Conservation (phyloP, 2,888 invertebrate species). For the Oscheius myriophilus region DNA sequence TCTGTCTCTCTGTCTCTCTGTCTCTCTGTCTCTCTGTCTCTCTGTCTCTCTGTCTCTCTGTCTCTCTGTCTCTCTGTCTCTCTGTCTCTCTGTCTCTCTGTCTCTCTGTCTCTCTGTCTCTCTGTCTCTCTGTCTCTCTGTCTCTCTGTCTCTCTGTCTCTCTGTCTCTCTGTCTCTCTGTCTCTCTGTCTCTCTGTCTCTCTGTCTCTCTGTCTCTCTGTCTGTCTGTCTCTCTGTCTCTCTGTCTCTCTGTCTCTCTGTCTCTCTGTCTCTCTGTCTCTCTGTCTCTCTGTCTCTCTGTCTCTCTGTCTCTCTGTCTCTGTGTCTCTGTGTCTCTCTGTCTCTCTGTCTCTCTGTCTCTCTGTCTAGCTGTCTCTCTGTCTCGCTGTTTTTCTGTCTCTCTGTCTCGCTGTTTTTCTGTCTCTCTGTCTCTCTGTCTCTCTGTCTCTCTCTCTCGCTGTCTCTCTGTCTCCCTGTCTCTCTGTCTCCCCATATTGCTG, state of each 20-base stretch:
- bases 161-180: no score
- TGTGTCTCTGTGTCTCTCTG: no score
- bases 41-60: conserved; percentile 4
- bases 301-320: background rate
- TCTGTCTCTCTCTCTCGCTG: conserved; percentile 10
- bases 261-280: no score
- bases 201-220: no score
- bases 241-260: no score
- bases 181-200: background rate
- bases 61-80: conserved; percentile 25
- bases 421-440: conserved; percentile 21
- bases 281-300: no score
- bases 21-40: no score
- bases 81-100: no score
- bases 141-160: conserved; percentile 20
- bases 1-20: no score
- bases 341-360: conserved; percentile 11
- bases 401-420: conserved; percentile 5
- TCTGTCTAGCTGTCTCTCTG: conserved; percentile 16
- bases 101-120: no score
- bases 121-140: conserved; percentile 17
- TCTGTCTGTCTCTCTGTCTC: background rate
- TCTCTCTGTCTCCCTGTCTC: no score
- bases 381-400: conserved; percentile 17
- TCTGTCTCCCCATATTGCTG: background rate